Conservation (phyloP, 37 sponge, comb jelly and placozoan species). For the Mnemiopsis leidyi region DNA sequence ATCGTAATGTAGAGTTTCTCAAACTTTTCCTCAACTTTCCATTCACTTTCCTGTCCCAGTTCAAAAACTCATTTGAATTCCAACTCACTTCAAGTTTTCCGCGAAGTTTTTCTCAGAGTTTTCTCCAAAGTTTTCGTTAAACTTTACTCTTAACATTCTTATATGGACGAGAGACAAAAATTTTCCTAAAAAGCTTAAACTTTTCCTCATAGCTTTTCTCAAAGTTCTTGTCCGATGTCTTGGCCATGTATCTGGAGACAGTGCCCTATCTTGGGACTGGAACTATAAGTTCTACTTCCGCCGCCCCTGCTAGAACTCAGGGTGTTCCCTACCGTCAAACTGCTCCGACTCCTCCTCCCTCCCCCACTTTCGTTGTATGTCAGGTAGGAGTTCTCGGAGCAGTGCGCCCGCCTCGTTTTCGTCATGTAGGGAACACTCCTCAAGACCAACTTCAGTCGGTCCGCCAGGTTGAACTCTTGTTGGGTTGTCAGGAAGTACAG, state of each 20-base stretch:
- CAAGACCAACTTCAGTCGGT: background rate
- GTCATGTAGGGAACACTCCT: background rate
- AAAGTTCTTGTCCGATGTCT: too few relatives aligned
- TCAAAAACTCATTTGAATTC: too few relatives aligned
- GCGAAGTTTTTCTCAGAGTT: too few relatives aligned
- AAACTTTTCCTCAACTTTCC: too few relatives aligned
- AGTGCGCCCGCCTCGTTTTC: background rate
- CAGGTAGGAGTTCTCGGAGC: slow-evolving; percentile 7
- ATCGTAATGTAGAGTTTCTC: too few relatives aligned
- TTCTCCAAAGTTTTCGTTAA: too few relatives aligned
- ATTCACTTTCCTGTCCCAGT: too few relatives aligned
- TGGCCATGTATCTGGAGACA: background rate
- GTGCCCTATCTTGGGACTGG: background rate
- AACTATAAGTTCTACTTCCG: background rate
- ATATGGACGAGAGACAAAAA: too few relatives aligned
- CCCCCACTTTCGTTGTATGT: slow-evolving; percentile 9
- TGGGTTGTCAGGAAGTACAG: slow-evolving; percentile 44
- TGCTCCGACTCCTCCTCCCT: background rate
- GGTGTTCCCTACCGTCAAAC: background rate
- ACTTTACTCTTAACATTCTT: too few relatives aligned
- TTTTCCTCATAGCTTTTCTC: too few relatives aligned
- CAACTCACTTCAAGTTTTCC: too few relatives aligned
- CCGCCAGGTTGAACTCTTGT: background rate
- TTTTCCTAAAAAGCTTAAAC: too few relatives aligned
- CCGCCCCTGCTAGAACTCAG: background rate